Percentiles rank a stretch among this genome's conserved stretches.
These are phyloP conservation scores for Pluvianellus socialis DNA, from an alignment of 2,113 vertebrate genomes.

Conservation along the genomic window DNA sequence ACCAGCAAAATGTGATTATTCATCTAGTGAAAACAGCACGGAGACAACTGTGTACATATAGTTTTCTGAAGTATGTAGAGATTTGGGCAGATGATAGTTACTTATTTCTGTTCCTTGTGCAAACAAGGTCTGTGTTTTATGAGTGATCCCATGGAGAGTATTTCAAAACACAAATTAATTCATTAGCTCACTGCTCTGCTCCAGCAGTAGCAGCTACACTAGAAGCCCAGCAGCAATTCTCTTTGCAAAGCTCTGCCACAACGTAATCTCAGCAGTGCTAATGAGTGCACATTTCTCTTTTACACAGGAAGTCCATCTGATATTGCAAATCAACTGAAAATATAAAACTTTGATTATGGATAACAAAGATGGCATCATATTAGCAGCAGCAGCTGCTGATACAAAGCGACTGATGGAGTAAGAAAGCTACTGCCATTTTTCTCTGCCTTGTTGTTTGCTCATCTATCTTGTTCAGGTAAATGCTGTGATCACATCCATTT, in stretches of 20 bases:
- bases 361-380: background rate
- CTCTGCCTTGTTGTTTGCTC: slow-evolving; percentile 1
- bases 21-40: background rate
- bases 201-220: background rate
- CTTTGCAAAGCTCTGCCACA: background rate
- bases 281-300: slow-evolving; percentile 24
- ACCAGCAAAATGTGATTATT: background rate
- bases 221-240: slow-evolving; percentile 26
- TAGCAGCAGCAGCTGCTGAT: background rate
- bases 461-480: slow-evolving; percentile 20
- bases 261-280: background rate
- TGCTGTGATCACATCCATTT: slow-evolving; percentile 36
- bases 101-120: slow-evolving; percentile 1
- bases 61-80: background rate
- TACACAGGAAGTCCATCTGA: background rate
- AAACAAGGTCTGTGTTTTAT: slow-evolving; percentile 38
- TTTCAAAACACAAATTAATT: slow-evolving; percentile 51
- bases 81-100: background rate
- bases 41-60: background rate
- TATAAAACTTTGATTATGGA: slow-evolving; percentile 24
- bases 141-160: slow-evolving; percentile 9
- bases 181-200: background rate
- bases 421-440: background rate
- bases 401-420: background rate
- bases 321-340: slow-evolving; percentile 10